phyloP scores from a whole-genome alignment of 2,113 vertebrate species.

The Centropus bengalensis region DNA sequence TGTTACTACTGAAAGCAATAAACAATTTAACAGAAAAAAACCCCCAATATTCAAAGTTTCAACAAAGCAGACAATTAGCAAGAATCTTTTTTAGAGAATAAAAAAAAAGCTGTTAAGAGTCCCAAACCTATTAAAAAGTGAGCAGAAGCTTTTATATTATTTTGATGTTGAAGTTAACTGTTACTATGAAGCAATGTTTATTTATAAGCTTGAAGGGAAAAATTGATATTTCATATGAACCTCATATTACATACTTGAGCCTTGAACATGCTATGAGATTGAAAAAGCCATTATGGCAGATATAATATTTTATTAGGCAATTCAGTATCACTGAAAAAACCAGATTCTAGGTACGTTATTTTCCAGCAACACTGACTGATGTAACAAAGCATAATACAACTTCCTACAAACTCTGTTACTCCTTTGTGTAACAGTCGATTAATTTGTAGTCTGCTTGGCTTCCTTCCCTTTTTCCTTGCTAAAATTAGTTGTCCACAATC shows the following conservation, averaged over 20 bases:
- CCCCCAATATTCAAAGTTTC: neutral
- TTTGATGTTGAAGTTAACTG: neutral
- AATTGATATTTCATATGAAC: neutral
- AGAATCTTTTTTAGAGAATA: neutral
- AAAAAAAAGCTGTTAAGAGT: neutral
- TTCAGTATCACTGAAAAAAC: neutral
- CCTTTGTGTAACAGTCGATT: neutral
- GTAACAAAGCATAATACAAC: neutral
- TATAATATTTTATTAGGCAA: neutral
- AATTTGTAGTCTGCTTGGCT: neutral
- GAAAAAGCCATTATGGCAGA: neutral
- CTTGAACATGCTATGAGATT: neutral
- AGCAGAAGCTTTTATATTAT: neutral
- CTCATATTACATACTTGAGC: neutral
- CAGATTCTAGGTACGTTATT: neutral
- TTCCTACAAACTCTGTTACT: neutral
- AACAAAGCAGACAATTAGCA: neutral
- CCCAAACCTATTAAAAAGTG: neutral
- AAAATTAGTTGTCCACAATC: conserved; percentile 1
- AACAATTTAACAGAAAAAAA: neutral
- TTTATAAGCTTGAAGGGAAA: neutral
- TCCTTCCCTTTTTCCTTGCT: conserved; percentile 27
- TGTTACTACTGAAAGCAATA: neutral
- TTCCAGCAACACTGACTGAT: neutral
- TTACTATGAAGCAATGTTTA: neutral